Percentiles rank a stretch among this genome's conserved stretches.
These are phyloP conservation scores for Echeneis naucrates DNA, from an alignment of 2,797 vertebrate genomes.

Conservation along the genomic window DNA sequence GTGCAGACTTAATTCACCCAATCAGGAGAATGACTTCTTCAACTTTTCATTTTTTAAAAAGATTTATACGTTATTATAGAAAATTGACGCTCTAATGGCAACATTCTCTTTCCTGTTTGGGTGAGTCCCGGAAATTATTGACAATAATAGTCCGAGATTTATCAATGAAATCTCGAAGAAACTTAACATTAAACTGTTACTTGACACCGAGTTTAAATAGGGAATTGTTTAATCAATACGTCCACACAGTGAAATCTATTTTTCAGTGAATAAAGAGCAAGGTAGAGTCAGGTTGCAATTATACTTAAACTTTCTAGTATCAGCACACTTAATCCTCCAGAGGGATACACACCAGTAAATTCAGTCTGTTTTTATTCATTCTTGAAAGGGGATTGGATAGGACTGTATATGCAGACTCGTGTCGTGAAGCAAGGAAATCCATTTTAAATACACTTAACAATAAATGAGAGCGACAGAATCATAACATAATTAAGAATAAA, in stretches of 20 bases:
- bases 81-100: conserved; percentile 36
- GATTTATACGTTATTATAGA: conserved; percentile 15
- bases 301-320: conserved; percentile 46
- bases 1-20: conserved; percentile 6
- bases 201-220: conserved; percentile 34
- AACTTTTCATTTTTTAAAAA: conserved; percentile 20
- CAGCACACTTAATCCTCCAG: conserved; percentile 40
- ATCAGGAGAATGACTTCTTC: conserved; percentile 10
- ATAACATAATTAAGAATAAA: conserved; percentile 56
- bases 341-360: conserved; percentile 32
- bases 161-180: conserved; percentile 29
- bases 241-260: conserved; percentile 36
- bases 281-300: conserved; percentile 48
- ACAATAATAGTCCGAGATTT: conserved; percentile 31
- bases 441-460: conserved; percentile 54
- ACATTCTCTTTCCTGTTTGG: conserved; percentile 35
- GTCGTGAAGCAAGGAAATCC: conserved; percentile 48
- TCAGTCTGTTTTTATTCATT: conserved; percentile 45
- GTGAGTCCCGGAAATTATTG: conserved; percentile 39
- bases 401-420: conserved; percentile 32
- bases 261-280: conserved; percentile 49
- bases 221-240: conserved; percentile 49
- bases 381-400: conserved; percentile 33
- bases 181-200: conserved; percentile 30
- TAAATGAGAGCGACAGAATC: conserved; percentile 65